Evolutionary conservation across 2,888 invertebrate species (phyloP).

Genomic region (Cinara cedri): DNA sequence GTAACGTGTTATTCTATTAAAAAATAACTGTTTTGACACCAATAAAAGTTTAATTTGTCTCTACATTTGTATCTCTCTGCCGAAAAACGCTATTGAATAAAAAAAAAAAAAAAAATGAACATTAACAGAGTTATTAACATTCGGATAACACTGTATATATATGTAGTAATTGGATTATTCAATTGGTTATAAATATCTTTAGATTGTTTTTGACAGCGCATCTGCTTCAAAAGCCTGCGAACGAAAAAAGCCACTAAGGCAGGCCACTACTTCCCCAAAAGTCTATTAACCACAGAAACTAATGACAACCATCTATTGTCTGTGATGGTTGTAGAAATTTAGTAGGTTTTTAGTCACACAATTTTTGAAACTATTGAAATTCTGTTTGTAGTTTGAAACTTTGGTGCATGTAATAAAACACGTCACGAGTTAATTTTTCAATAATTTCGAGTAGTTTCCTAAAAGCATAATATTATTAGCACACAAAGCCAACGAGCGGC

Average conservation of each 20-base stretch:
- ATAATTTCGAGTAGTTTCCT: not conserved
- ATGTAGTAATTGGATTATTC: not conserved
- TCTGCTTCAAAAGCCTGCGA: not conserved
- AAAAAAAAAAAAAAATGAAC: too few species aligned
- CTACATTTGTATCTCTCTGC: too few species aligned
- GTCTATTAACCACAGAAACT: constrained; percentile 33
- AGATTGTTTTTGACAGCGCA: not conserved
- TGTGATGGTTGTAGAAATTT: constrained; percentile 60
- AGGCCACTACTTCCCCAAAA: constrained; percentile 57
- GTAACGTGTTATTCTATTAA: too few species aligned
- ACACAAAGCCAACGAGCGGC: not conserved
- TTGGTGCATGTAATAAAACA: not conserved
- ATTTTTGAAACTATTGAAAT: constrained; percentile 17
- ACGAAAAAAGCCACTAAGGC: constrained; percentile 54
- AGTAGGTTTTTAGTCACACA: constrained; percentile 59
- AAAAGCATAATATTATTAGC: not conserved
- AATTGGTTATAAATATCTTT: not conserved
- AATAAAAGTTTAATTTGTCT: too few species aligned
- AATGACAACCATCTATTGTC: constrained; percentile 60
- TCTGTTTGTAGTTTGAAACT: not conserved
- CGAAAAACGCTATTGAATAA: too few species aligned
- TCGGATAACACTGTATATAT: too few species aligned
- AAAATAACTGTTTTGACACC: too few species aligned
- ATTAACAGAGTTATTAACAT: too few species aligned
- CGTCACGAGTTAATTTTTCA: constrained; percentile 6